A percentile compares a stretch with the other conserved stretches of the same genome.
These are phyloP conservation scores for Pipistrellus kuhlii DNA, from an alignment of 2,797 vertebrate species.

Conservation along the genomic window DNA sequence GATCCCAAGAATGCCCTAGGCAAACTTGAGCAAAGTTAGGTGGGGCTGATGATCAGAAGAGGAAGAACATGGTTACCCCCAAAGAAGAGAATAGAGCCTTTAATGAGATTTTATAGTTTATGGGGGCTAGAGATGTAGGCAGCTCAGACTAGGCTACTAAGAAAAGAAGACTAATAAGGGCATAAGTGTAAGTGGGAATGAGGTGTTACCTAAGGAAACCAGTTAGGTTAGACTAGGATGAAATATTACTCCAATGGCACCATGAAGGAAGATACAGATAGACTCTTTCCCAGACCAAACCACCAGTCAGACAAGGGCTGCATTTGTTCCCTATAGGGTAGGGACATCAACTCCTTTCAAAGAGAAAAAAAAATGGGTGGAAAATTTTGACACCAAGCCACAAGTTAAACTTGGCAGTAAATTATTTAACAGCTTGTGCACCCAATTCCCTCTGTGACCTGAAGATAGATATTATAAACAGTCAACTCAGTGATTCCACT, in stretches of 20 bases:
- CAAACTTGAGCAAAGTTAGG: not conserved
- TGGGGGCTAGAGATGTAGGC: not conserved
- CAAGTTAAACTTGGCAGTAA: not conserved
- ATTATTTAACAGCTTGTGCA: not conserved
- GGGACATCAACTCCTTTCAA: not conserved
- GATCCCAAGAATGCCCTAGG: not conserved
- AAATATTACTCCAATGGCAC: not conserved
- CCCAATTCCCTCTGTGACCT: not conserved
- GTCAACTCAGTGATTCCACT: not conserved
- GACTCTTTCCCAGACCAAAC: not conserved
- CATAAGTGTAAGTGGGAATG: not conserved
- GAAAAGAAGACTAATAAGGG: slow-evolving; percentile 5
- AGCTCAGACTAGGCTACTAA: slow-evolving; percentile 2
- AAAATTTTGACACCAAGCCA: slow-evolving; percentile 13
- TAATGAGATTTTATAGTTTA: not conserved
- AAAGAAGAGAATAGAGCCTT: not conserved
- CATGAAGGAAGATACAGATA: not conserved
- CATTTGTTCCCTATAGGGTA: slow-evolving; percentile 12
- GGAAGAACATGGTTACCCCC: not conserved
- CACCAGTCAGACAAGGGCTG: not conserved
- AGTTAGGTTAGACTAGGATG: not conserved
- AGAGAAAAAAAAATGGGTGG: not conserved
- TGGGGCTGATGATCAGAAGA: not conserved
- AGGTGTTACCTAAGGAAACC: slow-evolving; percentile 20
- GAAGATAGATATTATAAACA: not conserved